Base-by-base conservation (phyloP, 2,113 vertebrate species). In the Hiodon tergisus region DNA sequence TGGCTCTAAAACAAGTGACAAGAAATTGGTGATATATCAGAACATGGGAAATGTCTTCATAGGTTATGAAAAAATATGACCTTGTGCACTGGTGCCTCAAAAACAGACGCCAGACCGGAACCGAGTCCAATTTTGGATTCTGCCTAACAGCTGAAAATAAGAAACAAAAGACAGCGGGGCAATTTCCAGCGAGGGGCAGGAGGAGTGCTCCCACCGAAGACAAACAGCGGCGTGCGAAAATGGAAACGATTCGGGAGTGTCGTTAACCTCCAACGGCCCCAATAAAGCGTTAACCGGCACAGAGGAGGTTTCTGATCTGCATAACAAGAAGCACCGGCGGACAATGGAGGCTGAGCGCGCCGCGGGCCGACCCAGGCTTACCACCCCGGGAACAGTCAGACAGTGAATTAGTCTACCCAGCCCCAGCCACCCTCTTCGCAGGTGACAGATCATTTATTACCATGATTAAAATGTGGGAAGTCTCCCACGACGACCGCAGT, bases 401-500 rank as follows among this genome's bases (percentile, higher is more conserved):
- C 31, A 14, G 65, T 63, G 65, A 68, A 67, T 74, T 54, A 65
- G 62, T 66, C 63, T 6, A 50, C 13, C 46, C 46, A 46, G 69
- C 61, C 58, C 57, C 75, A 61, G 68, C 53, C 14, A 67, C 62
- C 70, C 61, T 58, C 54, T 13, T n/a, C 8, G 69, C 69, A 77
- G 76, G 58, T 77, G 69, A 72, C 76, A 77, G 61, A 71, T 66
- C 54, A 77, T 77, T 77, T 57, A 77, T 77, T 71, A 77, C 76
- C 54, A 8, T 77, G 76, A 77, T 77, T 77, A 77, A 77, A 77
- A 72, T 59, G 53, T 77, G 53, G 61, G 48, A 71, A 57, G 61
- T 5, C 61, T 53, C 65, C 60, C 62, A 55, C 53, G 13, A 13
- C 31, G 17, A 16, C 72, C 63, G 47, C 75, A n/a, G 60, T 55